Evolutionary conservation across 2,888 invertebrate genomes (phyloP).

Genomic region (Pegoplata infirma): DNA sequence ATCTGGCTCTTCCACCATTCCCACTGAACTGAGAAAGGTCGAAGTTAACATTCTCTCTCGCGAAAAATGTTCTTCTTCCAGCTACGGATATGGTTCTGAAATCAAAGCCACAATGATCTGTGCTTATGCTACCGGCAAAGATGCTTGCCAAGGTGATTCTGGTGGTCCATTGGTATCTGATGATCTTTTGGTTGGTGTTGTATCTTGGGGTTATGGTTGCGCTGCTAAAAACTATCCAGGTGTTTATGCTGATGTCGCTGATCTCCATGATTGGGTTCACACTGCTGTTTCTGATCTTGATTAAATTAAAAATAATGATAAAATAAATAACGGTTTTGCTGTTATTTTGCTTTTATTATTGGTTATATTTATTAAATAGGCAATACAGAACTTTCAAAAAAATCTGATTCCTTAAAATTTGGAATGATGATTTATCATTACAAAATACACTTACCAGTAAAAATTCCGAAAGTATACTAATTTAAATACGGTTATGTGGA

Average conservation of each 20-base stretch:
- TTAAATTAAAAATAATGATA: no score
- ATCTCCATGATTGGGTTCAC: slow-evolving; percentile 65
- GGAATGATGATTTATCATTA: no score
- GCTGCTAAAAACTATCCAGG: slow-evolving; percentile 69
- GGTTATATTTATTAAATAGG: no score
- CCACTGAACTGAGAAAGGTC: slow-evolving; percentile 77
- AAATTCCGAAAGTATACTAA: no score
- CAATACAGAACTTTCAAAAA: no score
- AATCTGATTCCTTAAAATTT: no score
- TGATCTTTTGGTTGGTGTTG: slow-evolving; percentile 69
- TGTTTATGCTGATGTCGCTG: slow-evolving; percentile 71
- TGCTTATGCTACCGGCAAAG: slow-evolving; percentile 66
- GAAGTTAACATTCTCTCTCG: slow-evolving; percentile 76
- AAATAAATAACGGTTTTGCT: no score
- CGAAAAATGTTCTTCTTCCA: slow-evolving; percentile 74
- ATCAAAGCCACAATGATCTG: slow-evolving; percentile 70
- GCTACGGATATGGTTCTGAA: slow-evolving; percentile 74
- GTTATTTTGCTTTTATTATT: no score
- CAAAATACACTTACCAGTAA: no score
- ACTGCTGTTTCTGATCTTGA: no score
- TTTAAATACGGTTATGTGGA: no score
- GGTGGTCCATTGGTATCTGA: slow-evolving; percentile 72
- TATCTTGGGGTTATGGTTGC: slow-evolving; percentile 73
- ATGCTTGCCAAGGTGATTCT: slow-evolving; percentile 73
- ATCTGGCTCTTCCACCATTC: slow-evolving; percentile 66